Evolutionary conservation across 1,140 invertebrate genomes (phyloP).

Genomic region (Cecropterus lyciades): DNA sequence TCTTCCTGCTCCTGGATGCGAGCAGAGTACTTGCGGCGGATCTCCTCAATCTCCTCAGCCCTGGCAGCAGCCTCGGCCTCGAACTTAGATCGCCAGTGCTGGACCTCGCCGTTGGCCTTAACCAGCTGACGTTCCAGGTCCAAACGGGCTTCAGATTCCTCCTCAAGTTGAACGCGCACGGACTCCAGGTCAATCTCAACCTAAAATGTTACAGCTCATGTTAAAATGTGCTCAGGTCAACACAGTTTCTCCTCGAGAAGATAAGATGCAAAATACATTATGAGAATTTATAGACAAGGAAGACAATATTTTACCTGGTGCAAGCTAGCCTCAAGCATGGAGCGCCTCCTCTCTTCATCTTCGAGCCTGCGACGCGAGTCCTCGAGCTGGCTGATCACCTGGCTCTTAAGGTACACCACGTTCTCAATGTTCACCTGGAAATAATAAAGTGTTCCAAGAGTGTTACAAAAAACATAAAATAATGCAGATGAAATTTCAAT

Average conservation of each 20-base stretch:
- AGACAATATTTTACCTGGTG: conserved; percentile 88
- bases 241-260: too few species aligned
- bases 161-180: conserved; percentile 95
- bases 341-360: conserved; percentile 97
- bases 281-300: too few species aligned
- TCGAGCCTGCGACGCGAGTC: conserved; percentile 96
- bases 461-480: too few species aligned
- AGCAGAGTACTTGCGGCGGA: conserved; percentile 95
- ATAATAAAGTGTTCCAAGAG: conserved; percentile 1
- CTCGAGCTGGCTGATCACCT: conserved; percentile 95
- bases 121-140: conserved; percentile 97
- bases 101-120: conserved; percentile 94
- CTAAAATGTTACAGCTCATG: conserved; percentile 63
- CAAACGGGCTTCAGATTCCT: conserved; percentile 97
- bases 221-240: too few species aligned
- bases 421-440: conserved; percentile 94
- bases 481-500: too few species aligned
- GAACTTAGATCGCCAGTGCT: conserved; percentile 96
- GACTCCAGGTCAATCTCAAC: conserved; percentile 97
- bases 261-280: too few species aligned
- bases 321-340: conserved; percentile 93
- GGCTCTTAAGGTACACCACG: conserved; percentile 94
- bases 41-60: conserved; percentile 96
- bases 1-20: conserved; percentile 98
- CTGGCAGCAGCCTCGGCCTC: conserved; percentile 95